Evolutionary conservation across 1,140 invertebrate genomes (phyloP).

Genomic region (Zaprionus capensis): DNA sequence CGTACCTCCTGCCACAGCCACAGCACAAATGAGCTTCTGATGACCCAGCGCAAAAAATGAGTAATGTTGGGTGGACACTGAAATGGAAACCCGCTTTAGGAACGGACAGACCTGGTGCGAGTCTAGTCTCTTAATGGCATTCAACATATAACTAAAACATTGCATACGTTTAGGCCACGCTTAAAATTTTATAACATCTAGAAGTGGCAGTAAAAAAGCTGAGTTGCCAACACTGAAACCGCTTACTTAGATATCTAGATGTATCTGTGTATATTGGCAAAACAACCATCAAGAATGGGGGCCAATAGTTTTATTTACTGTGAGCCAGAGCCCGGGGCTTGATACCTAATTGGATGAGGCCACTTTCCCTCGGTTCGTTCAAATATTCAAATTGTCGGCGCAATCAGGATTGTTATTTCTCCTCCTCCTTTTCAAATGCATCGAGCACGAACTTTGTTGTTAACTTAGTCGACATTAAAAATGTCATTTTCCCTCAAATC

Average conservation of each 20-base stretch:
- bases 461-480: not conserved
- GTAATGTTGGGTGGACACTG: not conserved
- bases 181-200: not conserved
- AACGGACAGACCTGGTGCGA: not conserved
- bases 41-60: conserved; percentile 25
- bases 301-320: not conserved
- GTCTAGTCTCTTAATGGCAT: not conserved
- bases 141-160: not conserved
- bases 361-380: conserved; percentile 6
- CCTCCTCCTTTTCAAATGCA: not conserved
- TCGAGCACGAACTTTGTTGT: not conserved
- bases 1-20: not conserved
- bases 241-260: too few relatives aligned
- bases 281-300: too few relatives aligned
- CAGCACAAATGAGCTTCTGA: conserved; percentile 39
- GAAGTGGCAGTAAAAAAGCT: too few relatives aligned
- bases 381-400: conserved; percentile 29
- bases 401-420: conserved; percentile 14
- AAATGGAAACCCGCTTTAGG: not conserved
- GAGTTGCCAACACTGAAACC: too few relatives aligned
- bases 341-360: not conserved
- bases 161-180: not conserved
- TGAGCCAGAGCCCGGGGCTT: not conserved
- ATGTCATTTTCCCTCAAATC: not conserved
- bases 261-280: too few relatives aligned